Conservation (phyloP, 2,113 vertebrate genomes). For the Onychostruthus taczanowskii region DNA sequence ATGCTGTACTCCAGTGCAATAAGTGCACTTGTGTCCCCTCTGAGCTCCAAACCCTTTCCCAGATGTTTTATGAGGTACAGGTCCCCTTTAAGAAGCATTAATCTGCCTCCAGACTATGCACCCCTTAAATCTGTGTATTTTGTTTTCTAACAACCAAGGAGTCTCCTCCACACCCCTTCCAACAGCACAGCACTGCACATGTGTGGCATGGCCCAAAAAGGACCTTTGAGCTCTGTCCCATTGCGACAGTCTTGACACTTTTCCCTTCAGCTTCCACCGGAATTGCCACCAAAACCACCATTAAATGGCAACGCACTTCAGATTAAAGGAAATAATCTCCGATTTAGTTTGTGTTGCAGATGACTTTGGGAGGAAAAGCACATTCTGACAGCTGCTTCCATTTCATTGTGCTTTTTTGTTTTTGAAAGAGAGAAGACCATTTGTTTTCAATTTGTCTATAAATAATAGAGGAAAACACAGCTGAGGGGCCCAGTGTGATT, state of each 20-base stretch:
- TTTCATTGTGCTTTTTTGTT: constrained; percentile 73
- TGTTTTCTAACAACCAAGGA: background rate
- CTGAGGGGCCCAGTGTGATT: constrained; percentile 74
- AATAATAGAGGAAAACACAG: constrained; percentile 83
- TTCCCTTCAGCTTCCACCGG: background rate
- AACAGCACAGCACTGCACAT: background rate
- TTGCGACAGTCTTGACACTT: background rate
- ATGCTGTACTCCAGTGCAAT: background rate
- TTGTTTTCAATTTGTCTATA: constrained; percentile 86
- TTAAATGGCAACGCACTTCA: constrained; percentile 70
- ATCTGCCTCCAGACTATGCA: background rate
- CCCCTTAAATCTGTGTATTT: background rate
- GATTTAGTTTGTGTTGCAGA: constrained; percentile 34
- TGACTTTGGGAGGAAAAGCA: constrained; percentile 68
- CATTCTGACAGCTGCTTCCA: constrained; percentile 85
- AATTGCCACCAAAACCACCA: constrained; percentile 58
- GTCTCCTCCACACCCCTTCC: background rate
- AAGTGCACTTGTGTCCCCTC: background rate
- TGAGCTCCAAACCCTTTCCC: background rate
- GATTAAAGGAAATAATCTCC: constrained; percentile 62
- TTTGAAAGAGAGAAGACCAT: constrained; percentile 65
- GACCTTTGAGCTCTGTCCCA: background rate
- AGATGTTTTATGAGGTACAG: background rate
- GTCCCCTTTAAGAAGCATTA: background rate
- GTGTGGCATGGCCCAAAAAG: background rate